phyloP scores from a whole-genome alignment of 2,797 vertebrate species.

The Chloroceryle amazona region DNA sequence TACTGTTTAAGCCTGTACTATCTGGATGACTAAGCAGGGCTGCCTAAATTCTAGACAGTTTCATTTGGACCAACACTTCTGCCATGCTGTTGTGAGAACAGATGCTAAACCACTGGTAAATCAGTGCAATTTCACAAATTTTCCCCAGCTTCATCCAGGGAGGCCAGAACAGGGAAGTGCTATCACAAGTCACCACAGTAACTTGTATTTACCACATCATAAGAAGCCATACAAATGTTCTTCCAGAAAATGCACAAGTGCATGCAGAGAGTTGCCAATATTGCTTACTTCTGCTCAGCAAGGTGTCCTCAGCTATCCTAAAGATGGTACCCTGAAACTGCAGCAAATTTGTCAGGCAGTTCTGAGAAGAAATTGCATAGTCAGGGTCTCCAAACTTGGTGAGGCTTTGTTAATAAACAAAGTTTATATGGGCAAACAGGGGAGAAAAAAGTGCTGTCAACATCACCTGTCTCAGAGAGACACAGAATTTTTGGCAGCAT shows the following conservation, averaged over 20 bases:
- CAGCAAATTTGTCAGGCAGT: not conserved
- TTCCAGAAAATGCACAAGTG: not conserved
- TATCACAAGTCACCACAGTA: not conserved
- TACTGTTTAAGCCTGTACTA: not conserved
- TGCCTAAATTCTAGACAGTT: not conserved
- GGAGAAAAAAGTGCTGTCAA: not conserved
- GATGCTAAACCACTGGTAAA: not conserved
- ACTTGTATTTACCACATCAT: not conserved
- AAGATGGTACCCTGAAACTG: not conserved
- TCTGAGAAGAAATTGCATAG: not conserved
- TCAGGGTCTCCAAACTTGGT: not conserved
- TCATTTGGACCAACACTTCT: not conserved
- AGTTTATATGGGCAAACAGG: not conserved
- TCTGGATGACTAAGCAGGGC: not conserved
- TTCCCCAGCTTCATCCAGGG: not conserved
- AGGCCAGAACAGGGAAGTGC: not conserved
- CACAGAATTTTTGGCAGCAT: not conserved
- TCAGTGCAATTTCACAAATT: not conserved
- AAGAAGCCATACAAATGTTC: not conserved
- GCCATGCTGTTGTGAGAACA: not conserved
- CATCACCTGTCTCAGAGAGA: not conserved
- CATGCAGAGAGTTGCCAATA: not conserved
- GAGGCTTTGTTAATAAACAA: not conserved
- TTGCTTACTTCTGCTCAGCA: not conserved
- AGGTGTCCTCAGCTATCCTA: not conserved